Conservation (phyloP, 2,888 invertebrate species). For the Pandemis cinnamomeana region DNA sequence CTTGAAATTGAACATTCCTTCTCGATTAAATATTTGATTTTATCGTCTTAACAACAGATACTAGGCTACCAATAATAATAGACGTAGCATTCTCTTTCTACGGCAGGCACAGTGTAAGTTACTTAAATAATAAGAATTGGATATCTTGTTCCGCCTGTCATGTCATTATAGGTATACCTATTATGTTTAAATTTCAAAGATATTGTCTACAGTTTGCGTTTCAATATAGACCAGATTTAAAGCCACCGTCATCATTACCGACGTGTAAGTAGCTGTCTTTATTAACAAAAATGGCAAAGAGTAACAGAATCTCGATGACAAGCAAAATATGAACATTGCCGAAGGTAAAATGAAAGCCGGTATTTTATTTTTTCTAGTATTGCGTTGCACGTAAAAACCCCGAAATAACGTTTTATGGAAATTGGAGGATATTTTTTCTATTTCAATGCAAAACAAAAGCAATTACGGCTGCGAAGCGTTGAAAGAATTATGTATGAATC, state of each 20-base stretch:
- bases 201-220: too few species aligned
- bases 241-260: too few species aligned
- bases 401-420: slow-evolving; percentile 10
- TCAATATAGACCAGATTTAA: too few species aligned
- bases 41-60: neutral
- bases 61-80: neutral
- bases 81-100: too few species aligned
- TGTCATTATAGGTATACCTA: too few species aligned
- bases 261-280: too few species aligned
- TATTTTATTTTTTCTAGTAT: neutral
- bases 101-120: too few species aligned
- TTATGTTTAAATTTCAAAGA: too few species aligned
- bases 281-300: too few species aligned
- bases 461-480: neutral
- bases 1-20: neutral
- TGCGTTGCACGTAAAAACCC: neutral
- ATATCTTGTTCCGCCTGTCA: too few species aligned
- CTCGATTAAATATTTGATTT: neutral
- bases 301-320: neutral
- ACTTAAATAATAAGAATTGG: too few species aligned
- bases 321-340: neutral
- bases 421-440: neutral
- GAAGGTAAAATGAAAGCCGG: neutral
- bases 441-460: slow-evolving; percentile 11
- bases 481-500: slow-evolving; percentile 1